Base-by-base conservation (phyloP, 2,113 vertebrate genomes). In the Antennarius striatus region DNA sequence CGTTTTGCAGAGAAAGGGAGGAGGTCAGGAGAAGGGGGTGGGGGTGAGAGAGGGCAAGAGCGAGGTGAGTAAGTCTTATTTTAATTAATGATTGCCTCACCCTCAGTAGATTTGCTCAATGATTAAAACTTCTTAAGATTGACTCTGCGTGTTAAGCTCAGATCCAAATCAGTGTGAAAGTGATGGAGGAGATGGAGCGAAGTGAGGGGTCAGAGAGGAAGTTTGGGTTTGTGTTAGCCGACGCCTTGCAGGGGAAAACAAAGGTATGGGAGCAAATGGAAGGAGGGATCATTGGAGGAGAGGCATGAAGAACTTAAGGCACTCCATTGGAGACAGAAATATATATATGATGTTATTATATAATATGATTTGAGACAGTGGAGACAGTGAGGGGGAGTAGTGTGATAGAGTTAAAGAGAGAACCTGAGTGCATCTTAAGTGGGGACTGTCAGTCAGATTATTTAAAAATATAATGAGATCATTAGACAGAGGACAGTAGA, bases 51-150 rank as follows among this genome's bases (percentile, higher is more conserved):
- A 30, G 30, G 6, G 36, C 29, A 2, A 68, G 67, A 75, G 68
- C 65, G 66, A 78, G 70, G 77, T 74, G 74, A 83, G 55, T 43
- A 13, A 65, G 59, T 17, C 64, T 86, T 67, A 84, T 90, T 89
- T 88, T 83, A 92, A 90, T 92, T 88, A 91, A 89, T 71, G 72
- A 89, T 86, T 12, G 45, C 47, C 50, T 64, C 22, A 65, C 77
- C 62, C 73, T 78, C 75, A 2, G 52, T 60, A 79, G 86, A 82
- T 82, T 81, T 39, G 29, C 71, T 80, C 84, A 83, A 78, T 83
- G 85, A 90, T 90, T 83, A 86, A 87, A 91, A 85, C 83, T 84
- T 9, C 28, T 88, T 87, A 87, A 77, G 68, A 90, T 88, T 84
- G 86, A 91, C 88, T 82, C 63, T 28, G 56, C 56, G 51, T 85